A percentile compares a stretch with the other conserved stretches of the same genome.
Evolutionary conservation across 2,113 vertebrate species (phyloP).

Genomic region (Tapirus terrestris): DNA sequence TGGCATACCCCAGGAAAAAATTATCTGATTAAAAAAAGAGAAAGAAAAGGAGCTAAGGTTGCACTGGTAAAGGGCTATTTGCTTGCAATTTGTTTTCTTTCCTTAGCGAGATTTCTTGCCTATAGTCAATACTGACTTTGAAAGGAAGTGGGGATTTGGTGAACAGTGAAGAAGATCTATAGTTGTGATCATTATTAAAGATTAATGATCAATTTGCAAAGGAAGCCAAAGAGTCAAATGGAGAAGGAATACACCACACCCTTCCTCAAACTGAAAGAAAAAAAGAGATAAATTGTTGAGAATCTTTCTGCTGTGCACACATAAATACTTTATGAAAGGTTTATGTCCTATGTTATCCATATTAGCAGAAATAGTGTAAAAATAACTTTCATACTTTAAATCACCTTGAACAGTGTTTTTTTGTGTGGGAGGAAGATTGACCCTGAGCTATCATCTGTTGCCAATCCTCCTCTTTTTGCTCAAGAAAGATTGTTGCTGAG

Average conservation of each 20-base stretch:
- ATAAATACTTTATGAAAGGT: not conserved
- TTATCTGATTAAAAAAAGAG: not conserved
- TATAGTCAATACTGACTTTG: not conserved
- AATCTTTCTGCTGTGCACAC: not conserved
- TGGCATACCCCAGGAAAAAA: not conserved
- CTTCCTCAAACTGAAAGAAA: not conserved
- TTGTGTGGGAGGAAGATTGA: too few relatives aligned
- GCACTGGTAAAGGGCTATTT: not conserved
- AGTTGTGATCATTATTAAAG: not conserved
- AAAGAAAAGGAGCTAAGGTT: not conserved
- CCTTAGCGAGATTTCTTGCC: not conserved
- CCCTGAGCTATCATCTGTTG: too few relatives aligned
- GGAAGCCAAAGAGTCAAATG: not conserved
- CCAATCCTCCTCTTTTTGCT: too few relatives aligned
- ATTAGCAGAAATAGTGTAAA: not conserved
- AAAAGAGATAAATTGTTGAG: not conserved
- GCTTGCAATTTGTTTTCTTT: not conserved
- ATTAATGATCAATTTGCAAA: not conserved
- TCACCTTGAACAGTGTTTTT: not conserved
- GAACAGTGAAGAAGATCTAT: not conserved
- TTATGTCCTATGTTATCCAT: not conserved
- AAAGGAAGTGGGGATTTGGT: not conserved
- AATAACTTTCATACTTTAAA: not conserved
- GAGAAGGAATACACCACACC: not conserved
- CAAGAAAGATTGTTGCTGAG: too few relatives aligned